Conservation (phyloP, 92 coral and sea anemone genomes). For the Actinernus sp. region DNA sequence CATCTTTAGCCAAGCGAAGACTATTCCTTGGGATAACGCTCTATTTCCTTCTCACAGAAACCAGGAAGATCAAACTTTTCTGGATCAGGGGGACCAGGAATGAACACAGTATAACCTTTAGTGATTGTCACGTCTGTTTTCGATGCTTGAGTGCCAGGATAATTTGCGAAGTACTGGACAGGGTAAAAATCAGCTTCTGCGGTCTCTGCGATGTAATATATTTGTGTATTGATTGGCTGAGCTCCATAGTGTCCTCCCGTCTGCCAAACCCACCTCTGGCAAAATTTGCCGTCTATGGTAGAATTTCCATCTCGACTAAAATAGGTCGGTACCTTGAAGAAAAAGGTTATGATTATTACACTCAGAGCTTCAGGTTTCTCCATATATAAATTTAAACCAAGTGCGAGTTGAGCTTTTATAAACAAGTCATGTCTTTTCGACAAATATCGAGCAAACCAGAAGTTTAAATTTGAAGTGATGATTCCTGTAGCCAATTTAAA, state of each 20-base stretch:
- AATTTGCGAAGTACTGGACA: constrained; percentile 17
- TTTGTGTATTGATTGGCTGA: constrained; percentile 9
- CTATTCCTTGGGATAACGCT: too few relatives aligned
- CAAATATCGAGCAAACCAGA: too few relatives aligned
- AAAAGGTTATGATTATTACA: not conserved
- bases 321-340: constrained; percentile 43
- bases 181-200: not conserved
- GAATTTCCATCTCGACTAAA: constrained; percentile 56
- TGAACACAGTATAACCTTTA: constrained; percentile 14
- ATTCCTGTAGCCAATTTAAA: too few relatives aligned
- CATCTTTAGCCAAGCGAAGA: too few relatives aligned
- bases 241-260: constrained; percentile 52
- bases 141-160: constrained; percentile 2
- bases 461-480: too few relatives aligned
- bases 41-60: too few relatives aligned
- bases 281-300: constrained; percentile 30
- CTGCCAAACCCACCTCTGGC: constrained; percentile 75
- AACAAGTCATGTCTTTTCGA: not conserved
- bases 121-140: constrained; percentile 2
- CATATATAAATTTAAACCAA: too few relatives aligned
- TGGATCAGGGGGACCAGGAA: constrained; percentile 5
- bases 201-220: constrained; percentile 32
- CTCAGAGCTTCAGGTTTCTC: constrained; percentile 1
- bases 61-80: constrained; percentile 3
- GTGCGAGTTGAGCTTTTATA: constrained; percentile 19